Percentiles rank a stretch among this genome's conserved stretches.
Evolutionary conservation across 2,888 invertebrate species (phyloP).

Genomic region (Nephrotoma flavescens): DNA sequence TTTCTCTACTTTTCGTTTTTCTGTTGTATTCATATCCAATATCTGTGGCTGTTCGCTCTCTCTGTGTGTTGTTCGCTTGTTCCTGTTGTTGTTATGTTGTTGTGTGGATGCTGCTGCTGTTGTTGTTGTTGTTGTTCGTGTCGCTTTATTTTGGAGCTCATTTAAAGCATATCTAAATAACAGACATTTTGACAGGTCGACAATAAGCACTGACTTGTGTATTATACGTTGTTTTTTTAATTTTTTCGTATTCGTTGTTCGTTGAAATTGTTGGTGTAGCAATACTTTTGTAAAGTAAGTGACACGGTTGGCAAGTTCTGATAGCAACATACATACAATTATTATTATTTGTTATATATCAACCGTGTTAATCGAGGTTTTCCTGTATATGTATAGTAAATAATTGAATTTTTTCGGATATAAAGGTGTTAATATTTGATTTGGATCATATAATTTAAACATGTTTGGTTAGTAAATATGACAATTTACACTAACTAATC

Average conservation of each 20-base stretch:
- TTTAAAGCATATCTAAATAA: slow-evolving; percentile 6
- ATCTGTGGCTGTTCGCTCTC: background rate
- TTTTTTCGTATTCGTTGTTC: background rate
- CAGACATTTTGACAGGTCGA: slow-evolving; percentile 11
- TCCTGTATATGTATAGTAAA: background rate
- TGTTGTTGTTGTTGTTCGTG: background rate
- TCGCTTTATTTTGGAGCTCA: background rate
- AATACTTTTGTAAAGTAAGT: background rate
- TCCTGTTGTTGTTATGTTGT: background rate
- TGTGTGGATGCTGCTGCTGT: background rate
- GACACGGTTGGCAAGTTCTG: background rate
- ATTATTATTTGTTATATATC: background rate
- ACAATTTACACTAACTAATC: too few species aligned
- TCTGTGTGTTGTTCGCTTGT: background rate
- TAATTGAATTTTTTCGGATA: background rate
- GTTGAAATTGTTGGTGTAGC: background rate
- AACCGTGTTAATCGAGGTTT: background rate
- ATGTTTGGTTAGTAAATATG: too few species aligned
- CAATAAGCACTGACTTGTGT: slow-evolving; percentile 7
- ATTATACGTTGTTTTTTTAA: background rate
- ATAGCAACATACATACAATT: background rate
- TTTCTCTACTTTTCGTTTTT: background rate
- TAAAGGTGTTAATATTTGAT: background rate
- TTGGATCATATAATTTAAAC: background rate
- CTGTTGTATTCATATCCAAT: background rate